Conservation (phyloP, 2,888 invertebrate genomes). For the Chrysopilus asiliformis region DNA sequence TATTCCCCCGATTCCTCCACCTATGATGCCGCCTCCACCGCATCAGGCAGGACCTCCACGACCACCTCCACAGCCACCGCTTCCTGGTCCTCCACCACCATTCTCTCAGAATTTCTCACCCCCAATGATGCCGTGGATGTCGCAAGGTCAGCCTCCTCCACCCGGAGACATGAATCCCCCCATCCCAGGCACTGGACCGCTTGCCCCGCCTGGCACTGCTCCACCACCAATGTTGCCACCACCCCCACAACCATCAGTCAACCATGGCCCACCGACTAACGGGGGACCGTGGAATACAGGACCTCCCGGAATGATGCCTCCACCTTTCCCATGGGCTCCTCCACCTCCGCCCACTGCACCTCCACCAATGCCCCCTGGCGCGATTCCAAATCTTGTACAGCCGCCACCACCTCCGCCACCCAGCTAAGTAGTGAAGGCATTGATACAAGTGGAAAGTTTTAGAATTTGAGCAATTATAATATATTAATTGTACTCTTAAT, state of each 20-base stretch:
- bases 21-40: conserved; percentile 19
- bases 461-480: too few relatives aligned
- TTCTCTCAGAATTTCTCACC: too few relatives aligned
- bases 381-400: conserved; percentile 41
- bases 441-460: too few relatives aligned
- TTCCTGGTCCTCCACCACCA: conserved; percentile 40
- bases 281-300: not conserved
- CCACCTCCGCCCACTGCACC: conserved; percentile 24
- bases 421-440: too few relatives aligned
- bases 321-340: conserved; percentile 24
- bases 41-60: conserved; percentile 17
- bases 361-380: conserved; percentile 39
- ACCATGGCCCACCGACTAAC: not conserved
- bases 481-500: too few relatives aligned
- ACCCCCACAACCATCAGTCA: not conserved
- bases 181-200: conserved; percentile 40
- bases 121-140: conserved; percentile 38
- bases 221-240: conserved; percentile 37
- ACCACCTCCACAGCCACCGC: conserved; percentile 41
- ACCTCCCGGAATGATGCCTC: conserved; percentile 14
- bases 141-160: conserved; percentile 25
- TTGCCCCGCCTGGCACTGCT: conserved; percentile 34
- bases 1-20: conserved; percentile 32
- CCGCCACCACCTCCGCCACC: conserved; percentile 60
- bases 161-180: conserved; percentile 29